Evolutionary conservation across 1,140 invertebrate genomes (phyloP), one percentile per base, ranked within the genome.

Genomic region (Tetraneura akinire): DNA sequence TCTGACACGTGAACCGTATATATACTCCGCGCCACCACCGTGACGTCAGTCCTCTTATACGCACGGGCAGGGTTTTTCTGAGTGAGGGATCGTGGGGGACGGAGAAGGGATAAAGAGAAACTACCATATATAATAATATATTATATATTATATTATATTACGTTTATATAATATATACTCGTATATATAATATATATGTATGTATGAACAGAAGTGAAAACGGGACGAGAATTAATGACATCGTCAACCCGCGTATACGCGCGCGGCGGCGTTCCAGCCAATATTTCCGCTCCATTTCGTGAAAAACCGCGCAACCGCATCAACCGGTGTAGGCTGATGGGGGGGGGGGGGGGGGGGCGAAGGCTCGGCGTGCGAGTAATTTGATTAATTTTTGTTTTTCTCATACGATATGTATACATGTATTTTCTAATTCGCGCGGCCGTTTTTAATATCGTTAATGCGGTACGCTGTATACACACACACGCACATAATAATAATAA

Each of bases 221-320:
- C 74, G 55, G 74, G 74, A 78, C 74, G 60, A 47, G 74, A 78
- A 78, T 78, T 78, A 78, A 78, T 78, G 74, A 78, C 74, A 29
- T 78, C 74, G 74, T 78, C 74, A 62, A 78, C 74, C 23, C 37
- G 71, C 29, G 23, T 18, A n/a, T n/a, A n/a, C n/a, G n/a, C n/a
- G n/a, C n/a, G n/a, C n/a, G n/a, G n/a, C n/a, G n/a, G 45, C 21
- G 55, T 55, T 55, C 53, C 53, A 55, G 55, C 74, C 53, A 62
- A 78, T 78, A 78, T 78, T 78, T 78, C 74, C 74, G 74, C 74
- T 78, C 55, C 74, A 78, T 78, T 78, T 78, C 74, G 74, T 78
- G 45, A 60, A 76, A 76, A 76, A 76, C 73, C 73, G 16, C 71
- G 0, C 60, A 13, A 18, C 3, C n/a, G 9, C 62, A n/a, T 9